A percentile compares a stretch with the other conserved stretches of the same genome.
Conservation (phyloP, 1,140 invertebrate species). For the Hycleus cichorii region DNA sequence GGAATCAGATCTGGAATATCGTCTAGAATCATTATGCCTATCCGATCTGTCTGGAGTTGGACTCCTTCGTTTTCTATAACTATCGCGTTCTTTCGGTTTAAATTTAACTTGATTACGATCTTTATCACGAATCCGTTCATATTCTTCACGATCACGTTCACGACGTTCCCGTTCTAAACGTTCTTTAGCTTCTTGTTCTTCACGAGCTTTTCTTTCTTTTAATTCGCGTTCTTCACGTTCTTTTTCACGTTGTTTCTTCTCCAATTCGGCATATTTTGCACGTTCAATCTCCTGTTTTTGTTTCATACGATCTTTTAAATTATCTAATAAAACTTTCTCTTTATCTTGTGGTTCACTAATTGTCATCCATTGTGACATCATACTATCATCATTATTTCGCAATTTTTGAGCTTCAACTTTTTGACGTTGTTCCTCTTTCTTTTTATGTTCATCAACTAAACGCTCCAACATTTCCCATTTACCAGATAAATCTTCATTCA, state of each 20-base stretch:
- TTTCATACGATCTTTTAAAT: slow-evolving; percentile 48
- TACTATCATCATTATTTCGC: no score
- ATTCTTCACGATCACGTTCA: slow-evolving; percentile 38
- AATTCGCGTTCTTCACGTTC: slow-evolving; percentile 39
- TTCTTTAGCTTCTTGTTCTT: slow-evolving; percentile 41
- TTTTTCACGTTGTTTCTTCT: slow-evolving; percentile 43
- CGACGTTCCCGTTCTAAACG: slow-evolving; percentile 36
- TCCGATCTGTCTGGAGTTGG: slow-evolving; percentile 13
- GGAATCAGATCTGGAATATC: neutral
- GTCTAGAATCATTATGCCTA: neutral
- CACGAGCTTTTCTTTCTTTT: slow-evolving; percentile 33
- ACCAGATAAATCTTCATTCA: slow-evolving; percentile 43
- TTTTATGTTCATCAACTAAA: slow-evolving; percentile 43
- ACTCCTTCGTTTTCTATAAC: slow-evolving; percentile 19
- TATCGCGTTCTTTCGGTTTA: slow-evolving; percentile 22
- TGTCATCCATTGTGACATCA: slow-evolving; percentile 50
- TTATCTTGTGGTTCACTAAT: slow-evolving; percentile 48
- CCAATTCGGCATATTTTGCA: slow-evolving; percentile 45
- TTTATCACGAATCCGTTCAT: slow-evolving; percentile 33
- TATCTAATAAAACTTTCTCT: slow-evolving; percentile 51
- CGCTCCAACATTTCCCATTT: slow-evolving; percentile 38
- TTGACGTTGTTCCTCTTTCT: slow-evolving; percentile 29
- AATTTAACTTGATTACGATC: slow-evolving; percentile 34
- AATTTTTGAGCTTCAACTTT: slow-evolving; percentile 14
- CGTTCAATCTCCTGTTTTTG: slow-evolving; percentile 42